Base-by-base conservation (phyloP, 2,113 vertebrate species). In the Neolamprologus tretocephalus region DNA sequence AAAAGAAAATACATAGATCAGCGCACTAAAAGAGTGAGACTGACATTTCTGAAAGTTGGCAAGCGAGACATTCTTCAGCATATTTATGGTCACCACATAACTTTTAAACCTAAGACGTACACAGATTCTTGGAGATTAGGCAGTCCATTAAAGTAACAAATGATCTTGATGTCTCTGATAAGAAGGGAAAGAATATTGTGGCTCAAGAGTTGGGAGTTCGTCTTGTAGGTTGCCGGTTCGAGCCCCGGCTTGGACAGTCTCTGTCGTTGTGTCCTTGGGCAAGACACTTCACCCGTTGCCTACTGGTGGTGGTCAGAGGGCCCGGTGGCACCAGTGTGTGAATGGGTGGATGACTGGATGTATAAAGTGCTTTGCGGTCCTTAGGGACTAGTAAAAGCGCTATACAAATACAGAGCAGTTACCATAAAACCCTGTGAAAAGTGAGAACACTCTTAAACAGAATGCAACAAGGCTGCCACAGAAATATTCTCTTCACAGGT, bases 361-460 rank as follows among this genome's bases (percentile, higher is more conserved):
- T 58, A 23, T 28, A 58, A 58, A 58, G 55, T 0, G 23, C 55
- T 58, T 58, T 28, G 55, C 0, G 2, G 23, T 58, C 55, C 13
- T 0, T 58, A 58, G 55, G 55, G 4, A 28, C 55, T 28, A 58
- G 26, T 0, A 57, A 28, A 58, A 58, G 55, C 0, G 26, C 0
- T 28, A 9, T 28, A 6, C 0, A 28, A 58, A 58, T 58, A 58
- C 26, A 28, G 55, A 0, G 4, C 55, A 58, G 0, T 58, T 5
- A 58, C 13, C 55, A 58, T 28, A 58, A 58, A 58, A 58, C 57
- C 57, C 57, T 31, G 26, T 61, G 28, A 31, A 61, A 61, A 61
- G 13, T 58, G 8, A 58, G 0, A 31, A 61, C 14, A 61, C 57
- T 61, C 26, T 58, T 10, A 58, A 61, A 61, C 26, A 31, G 55